Conservation (phyloP, 2,113 vertebrate species). For the Willisornis vidua region DNA sequence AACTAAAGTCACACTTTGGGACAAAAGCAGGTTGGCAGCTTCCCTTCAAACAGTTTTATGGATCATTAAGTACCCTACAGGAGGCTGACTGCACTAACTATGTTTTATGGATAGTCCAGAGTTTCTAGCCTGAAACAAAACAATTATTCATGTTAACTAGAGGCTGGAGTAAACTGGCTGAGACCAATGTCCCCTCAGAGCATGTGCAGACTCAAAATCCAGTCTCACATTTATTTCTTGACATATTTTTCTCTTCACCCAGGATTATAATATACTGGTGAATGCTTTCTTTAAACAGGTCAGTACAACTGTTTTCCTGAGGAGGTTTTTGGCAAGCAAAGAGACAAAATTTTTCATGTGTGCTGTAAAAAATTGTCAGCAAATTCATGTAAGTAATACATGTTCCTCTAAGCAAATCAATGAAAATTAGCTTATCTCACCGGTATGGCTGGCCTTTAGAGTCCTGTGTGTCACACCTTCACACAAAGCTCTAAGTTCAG, state of each 20-base stretch:
- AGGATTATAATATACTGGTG: not conserved
- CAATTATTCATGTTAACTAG: slow-evolving; percentile 44
- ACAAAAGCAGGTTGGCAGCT: slow-evolving; percentile 42
- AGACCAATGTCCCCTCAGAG: not conserved
- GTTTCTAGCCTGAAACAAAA: slow-evolving; percentile 34
- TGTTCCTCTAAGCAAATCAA: not conserved
- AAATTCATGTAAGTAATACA: not conserved
- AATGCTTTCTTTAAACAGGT: not conserved
- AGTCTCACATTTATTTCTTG: not conserved
- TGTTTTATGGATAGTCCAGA: not conserved
- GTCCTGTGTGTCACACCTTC: not conserved
- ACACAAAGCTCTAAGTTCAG: not conserved
- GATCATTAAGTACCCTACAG: slow-evolving; percentile 44
- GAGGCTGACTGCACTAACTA: slow-evolving; percentile 13
- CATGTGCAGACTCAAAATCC: not conserved
- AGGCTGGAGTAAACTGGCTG: not conserved
- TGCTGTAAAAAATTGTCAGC: not conserved
- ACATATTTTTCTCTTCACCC: not conserved
- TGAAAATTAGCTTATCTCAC: not conserved
- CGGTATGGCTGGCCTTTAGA: not conserved
- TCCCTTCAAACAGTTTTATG: slow-evolving; percentile 44
- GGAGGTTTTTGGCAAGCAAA: slow-evolving; percentile 18
- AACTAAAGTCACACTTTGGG: not conserved
- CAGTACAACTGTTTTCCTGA: slow-evolving; percentile 10
- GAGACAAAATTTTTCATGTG: not conserved